phyloP scores from a whole-genome alignment of 64 coral and sea anemone genomes.

The Catalaphyllia jardinei region DNA sequence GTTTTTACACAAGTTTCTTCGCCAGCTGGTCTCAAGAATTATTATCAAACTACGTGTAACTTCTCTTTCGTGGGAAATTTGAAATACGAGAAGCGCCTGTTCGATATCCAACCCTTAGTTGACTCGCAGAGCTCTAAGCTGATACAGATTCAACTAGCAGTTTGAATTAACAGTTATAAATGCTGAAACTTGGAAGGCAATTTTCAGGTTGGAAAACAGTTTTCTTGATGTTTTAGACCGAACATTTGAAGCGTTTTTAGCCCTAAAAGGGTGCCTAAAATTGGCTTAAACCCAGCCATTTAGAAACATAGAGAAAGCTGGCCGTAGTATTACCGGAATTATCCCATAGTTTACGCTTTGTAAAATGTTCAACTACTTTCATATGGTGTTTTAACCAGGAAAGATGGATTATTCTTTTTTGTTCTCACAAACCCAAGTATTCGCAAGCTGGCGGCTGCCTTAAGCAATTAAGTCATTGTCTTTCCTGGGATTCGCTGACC shows the following conservation, averaged over 20 bases:
- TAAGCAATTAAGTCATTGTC: neutral
- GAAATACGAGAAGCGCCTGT: too few species aligned
- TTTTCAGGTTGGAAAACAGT: neutral
- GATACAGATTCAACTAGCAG: neutral
- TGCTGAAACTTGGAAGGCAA: neutral
- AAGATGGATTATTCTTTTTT: neutral
- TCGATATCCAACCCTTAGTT: too few species aligned
- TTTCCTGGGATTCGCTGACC: neutral
- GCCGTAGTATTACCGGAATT: neutral
- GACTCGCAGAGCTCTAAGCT: neutral
- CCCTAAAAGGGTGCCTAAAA: neutral
- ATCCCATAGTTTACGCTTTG: neutral
- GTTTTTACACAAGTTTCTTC: too few species aligned
- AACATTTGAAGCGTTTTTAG: slow-evolving; percentile 29
- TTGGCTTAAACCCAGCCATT: slow-evolving; percentile 6
- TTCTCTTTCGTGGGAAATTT: too few species aligned
- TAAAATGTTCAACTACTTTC: neutral
- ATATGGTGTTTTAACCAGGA: slow-evolving; percentile 16
- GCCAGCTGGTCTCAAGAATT: too few species aligned
- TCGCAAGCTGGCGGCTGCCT: neutral
- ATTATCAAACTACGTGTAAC: too few species aligned
- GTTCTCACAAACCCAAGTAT: neutral
- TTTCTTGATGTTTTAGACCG: slow-evolving; percentile 5
- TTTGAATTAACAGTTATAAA: slow-evolving; percentile 11
- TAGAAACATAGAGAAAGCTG: neutral